A percentile compares a stretch with the other conserved stretches of the same genome.
Evolutionary conservation across 2,888 invertebrate genomes (phyloP).

Genomic region (Lepeophtheirus nordmannii): DNA sequence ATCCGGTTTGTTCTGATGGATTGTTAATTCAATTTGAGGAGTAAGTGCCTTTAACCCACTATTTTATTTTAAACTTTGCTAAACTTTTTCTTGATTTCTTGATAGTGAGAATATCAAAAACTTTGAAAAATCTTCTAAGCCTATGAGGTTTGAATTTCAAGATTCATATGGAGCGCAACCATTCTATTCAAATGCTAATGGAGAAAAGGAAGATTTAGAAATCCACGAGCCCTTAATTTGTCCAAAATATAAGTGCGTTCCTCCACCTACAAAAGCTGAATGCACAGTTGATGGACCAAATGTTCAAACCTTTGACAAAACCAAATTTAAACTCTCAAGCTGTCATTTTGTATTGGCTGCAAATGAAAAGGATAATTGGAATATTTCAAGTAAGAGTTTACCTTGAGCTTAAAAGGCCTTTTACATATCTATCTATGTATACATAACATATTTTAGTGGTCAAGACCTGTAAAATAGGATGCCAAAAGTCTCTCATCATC

Average conservation of each 20-base stretch:
- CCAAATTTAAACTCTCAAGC: slow-evolving; percentile 59
- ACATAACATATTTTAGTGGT: neutral
- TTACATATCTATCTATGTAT: no score
- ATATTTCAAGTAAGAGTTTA: slow-evolving; percentile 38
- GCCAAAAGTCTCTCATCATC: neutral
- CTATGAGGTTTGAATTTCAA: neutral
- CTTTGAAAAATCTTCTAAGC: neutral
- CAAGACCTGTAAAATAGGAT: neutral
- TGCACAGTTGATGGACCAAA: slow-evolving; percentile 59
- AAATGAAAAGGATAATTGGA: slow-evolving; percentile 53
- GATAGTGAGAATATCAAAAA: no score
- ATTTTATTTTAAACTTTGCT: neutral
- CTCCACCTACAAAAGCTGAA: slow-evolving; percentile 38
- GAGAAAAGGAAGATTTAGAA: neutral
- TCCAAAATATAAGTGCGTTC: neutral
- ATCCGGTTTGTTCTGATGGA: neutral
- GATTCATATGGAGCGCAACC: neutral
- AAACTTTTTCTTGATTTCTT: no score
- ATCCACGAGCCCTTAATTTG: neutral
- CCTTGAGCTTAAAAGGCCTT: no score
- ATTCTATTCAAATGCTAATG: neutral
- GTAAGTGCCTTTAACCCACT: neutral
- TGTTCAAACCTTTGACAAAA: slow-evolving; percentile 61
- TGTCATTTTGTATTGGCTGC: slow-evolving; percentile 63
- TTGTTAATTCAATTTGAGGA: neutral